Conservation (phyloP, 2,888 invertebrate genomes). For the Bruchidius siliquastri region DNA sequence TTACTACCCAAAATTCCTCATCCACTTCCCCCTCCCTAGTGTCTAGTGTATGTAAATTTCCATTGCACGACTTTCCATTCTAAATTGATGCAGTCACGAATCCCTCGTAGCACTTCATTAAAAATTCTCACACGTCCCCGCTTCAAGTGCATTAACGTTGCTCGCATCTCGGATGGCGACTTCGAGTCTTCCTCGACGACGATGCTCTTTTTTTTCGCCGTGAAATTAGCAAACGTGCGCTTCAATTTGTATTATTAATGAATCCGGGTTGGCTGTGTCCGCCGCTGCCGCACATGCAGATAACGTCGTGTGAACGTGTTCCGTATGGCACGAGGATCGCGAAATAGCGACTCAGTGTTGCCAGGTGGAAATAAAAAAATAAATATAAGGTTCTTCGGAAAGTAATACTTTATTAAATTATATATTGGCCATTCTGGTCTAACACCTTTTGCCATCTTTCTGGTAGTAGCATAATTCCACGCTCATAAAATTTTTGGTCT, state of each 20-base stretch:
- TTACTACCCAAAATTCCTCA: neutral
- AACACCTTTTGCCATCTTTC: too few species aligned
- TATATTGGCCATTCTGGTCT: too few species aligned
- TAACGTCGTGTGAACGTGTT: neutral
- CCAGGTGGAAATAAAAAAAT: too few species aligned
- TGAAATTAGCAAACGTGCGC: constrained; percentile 28
- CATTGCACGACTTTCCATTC: neutral
- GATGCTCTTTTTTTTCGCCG: constrained; percentile 10
- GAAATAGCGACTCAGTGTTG: too few species aligned
- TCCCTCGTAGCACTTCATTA: neutral
- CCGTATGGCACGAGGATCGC: neutral
- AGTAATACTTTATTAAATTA: too few species aligned
- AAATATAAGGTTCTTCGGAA: too few species aligned
- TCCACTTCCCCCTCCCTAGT: neutral
- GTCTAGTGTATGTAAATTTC: neutral
- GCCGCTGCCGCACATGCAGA: neutral
- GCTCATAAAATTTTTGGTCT: too few species aligned
- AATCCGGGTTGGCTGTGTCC: constrained; percentile 14
- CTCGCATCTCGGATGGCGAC: neutral
- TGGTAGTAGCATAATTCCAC: too few species aligned
- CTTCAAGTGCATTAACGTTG: neutral
- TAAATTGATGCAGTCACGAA: neutral
- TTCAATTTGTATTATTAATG: constrained; percentile 31
- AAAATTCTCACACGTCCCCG: neutral
- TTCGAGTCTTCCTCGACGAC: neutral